These are phyloP conservation scores for Drosophila orosa DNA, from an alignment of 1,140 invertebrate genomes.

Conservation along the genomic window DNA sequence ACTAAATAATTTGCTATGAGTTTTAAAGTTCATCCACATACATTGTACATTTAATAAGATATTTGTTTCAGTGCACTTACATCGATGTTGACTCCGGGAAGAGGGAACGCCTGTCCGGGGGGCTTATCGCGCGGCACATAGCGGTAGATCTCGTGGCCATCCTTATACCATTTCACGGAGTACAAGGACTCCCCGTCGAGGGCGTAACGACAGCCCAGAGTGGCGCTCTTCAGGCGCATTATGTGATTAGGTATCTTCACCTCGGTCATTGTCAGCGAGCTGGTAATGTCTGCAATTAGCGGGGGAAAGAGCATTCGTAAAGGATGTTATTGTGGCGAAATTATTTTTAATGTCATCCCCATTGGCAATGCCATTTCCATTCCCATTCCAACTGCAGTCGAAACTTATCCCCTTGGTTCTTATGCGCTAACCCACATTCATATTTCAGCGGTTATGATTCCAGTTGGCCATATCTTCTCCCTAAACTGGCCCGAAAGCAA, in stretches of 20 bases:
- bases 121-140: conserved; percentile 90
- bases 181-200: conserved; percentile 91
- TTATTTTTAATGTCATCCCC: conserved; percentile 56
- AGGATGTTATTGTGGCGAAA: conserved; percentile 51
- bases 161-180: conserved; percentile 95
- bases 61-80: conserved; percentile 86
- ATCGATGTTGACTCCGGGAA: conserved; percentile 92
- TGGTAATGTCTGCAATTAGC: conserved; percentile 83
- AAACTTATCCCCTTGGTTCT: conserved; percentile 35
- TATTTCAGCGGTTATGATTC: conserved; percentile 32
- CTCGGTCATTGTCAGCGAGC: conserved; percentile 87
- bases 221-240: conserved; percentile 88
- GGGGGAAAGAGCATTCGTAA: conserved; percentile 16
- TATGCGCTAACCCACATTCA: conserved; percentile 36
- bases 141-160: conserved; percentile 94
- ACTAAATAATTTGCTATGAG: too few species aligned
- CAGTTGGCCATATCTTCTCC: conserved; percentile 54
- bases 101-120: conserved; percentile 89
- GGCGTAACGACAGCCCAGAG: conserved; percentile 91
- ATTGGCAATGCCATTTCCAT: conserved; percentile 7
- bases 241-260: conserved; percentile 89
- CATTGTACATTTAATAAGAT: not conserved
- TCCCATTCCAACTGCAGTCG: conserved; percentile 5
- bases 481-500: conserved; percentile 56
- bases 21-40: too few species aligned